Conservation (phyloP, 2,113 vertebrate species). For the Bombycilla garrulus region DNA sequence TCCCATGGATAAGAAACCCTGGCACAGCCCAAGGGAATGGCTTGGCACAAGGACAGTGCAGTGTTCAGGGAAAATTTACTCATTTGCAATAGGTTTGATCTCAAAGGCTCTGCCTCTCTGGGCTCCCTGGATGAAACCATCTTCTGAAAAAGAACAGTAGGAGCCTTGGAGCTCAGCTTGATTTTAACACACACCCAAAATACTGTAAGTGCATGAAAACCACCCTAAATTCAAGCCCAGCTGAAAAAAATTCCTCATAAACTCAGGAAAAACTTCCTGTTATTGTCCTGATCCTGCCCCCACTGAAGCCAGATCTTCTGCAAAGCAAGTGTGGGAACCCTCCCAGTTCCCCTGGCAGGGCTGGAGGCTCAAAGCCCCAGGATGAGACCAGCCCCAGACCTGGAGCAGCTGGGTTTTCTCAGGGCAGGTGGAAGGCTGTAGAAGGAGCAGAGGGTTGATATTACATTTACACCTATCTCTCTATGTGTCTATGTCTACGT, state of each 20-base stretch:
- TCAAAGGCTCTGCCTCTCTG: not conserved
- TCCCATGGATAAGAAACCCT: not conserved
- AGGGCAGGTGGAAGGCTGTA: not conserved
- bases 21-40: not conserved
- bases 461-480: not conserved
- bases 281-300: not conserved
- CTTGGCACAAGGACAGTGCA: not conserved
- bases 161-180: not conserved
- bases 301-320: not conserved
- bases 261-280: not conserved
- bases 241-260: not conserved
- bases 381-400: not conserved
- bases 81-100: not conserved
- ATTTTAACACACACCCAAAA: not conserved
- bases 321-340: not conserved
- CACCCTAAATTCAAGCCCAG: not conserved
- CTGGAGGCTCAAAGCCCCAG: not conserved
- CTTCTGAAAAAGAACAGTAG: not conserved
- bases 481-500: not conserved
- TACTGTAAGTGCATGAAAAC: not conserved
- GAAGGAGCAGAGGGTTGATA: conserved; percentile 8
- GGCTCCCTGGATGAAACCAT: not conserved
- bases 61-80: not conserved
- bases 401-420: not conserved
- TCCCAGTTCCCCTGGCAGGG: not conserved